Conservation (phyloP, 1,140 invertebrate species). For the Drosophila orena region DNA sequence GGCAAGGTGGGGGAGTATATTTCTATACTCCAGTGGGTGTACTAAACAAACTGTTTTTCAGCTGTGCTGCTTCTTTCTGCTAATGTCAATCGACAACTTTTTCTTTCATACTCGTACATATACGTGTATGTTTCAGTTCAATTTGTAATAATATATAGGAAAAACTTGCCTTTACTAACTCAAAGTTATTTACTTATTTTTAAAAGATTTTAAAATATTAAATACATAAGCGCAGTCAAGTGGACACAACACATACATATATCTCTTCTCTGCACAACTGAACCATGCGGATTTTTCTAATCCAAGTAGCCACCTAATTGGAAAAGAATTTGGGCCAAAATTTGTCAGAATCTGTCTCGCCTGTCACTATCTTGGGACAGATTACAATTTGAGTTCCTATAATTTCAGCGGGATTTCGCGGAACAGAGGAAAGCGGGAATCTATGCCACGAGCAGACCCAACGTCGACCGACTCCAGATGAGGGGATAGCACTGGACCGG, state of each 20-base stretch:
- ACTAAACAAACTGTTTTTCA: not conserved
- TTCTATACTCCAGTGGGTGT: not conserved
- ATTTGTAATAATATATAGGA: no score
- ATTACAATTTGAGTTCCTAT: conserved; percentile 14
- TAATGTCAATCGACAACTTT: no score
- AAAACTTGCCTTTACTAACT: no score
- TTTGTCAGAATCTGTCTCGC: conserved; percentile 58
- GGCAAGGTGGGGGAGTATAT: not conserved
- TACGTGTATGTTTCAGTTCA: no score
- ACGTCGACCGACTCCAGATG: conserved; percentile 15
- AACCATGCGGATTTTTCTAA: no score
- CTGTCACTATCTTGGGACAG: conserved; percentile 58
- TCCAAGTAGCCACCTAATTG: conserved; percentile 30
- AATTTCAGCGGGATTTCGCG: conserved; percentile 19
- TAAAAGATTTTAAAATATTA: no score
- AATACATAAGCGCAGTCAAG: no score
- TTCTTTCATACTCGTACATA: no score
- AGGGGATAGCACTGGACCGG: conserved; percentile 35
- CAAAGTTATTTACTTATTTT: no score
- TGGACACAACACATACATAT: no score
- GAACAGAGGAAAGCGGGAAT: conserved; percentile 32
- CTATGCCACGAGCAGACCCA: conserved; percentile 16
- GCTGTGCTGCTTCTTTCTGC: no score
- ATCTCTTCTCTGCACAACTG: no score
- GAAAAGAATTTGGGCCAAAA: conserved; percentile 39